A percentile compares a stretch with the other conserved stretches of the same genome.
phyloP scores from a whole-genome alignment of 2,888 invertebrate species.

The Chrysotoxum bicinctum region DNA sequence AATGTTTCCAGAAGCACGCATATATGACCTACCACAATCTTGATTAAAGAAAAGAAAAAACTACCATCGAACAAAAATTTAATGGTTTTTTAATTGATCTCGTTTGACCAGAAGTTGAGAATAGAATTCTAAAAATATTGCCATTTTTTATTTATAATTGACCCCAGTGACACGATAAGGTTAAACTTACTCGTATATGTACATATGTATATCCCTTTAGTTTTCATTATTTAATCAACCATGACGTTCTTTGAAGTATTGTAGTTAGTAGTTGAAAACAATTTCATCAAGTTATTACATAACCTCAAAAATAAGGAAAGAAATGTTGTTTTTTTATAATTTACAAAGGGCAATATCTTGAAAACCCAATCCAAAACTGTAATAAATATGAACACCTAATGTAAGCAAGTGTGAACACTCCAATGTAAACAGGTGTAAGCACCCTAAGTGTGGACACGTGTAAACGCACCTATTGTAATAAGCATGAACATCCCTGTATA shows the following conservation, averaged over 20 bases:
- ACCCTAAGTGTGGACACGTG: no score
- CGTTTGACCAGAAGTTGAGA: neutral
- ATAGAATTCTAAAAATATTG: neutral
- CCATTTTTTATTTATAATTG: slow-evolving; percentile 1
- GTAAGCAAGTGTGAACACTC: no score
- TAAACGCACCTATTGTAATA: no score
- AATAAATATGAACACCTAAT: no score
- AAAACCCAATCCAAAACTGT: no score
- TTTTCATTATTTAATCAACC: neutral
- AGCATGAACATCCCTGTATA: no score
- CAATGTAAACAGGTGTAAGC: no score
- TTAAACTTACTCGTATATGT: neutral
- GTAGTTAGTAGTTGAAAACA: neutral
- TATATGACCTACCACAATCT: neutral
- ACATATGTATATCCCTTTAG: neutral
- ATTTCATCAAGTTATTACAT: no score
- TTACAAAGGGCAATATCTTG: no score
- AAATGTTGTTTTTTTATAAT: no score
- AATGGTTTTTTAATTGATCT: slow-evolving; percentile 20
- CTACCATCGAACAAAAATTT: neutral
- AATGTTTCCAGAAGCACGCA: neutral
- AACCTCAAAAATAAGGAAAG: no score
- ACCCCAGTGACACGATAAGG: neutral
- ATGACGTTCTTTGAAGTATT: neutral
- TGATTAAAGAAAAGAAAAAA: neutral